Evolutionary conservation across 2,888 invertebrate species (phyloP).

Genomic region (Eristalis tenax): DNA sequence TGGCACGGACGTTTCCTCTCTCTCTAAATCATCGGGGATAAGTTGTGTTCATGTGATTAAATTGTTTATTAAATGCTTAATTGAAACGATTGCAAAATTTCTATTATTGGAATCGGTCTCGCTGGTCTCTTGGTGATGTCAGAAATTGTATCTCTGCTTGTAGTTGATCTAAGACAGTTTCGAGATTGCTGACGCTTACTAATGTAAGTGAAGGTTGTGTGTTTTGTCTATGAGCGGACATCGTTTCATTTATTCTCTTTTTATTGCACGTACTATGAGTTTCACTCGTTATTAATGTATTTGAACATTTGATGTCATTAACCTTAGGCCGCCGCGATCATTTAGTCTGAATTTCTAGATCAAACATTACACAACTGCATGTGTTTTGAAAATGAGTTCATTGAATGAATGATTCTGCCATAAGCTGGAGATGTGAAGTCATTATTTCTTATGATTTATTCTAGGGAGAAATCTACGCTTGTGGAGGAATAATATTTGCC

Average conservation of each 20-base stretch:
- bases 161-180: not conserved
- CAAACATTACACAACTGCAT: not conserved
- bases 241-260: not conserved
- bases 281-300: not conserved
- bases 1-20: conserved; percentile 21
- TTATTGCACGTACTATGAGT: not conserved
- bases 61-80: conserved; percentile 46
- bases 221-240: not conserved
- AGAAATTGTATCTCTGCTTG: conserved; percentile 21
- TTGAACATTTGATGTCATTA: not conserved
- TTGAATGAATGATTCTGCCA: not conserved
- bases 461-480: not conserved
- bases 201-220: not conserved
- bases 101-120: conserved; percentile 21
- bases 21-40: conserved; percentile 12
- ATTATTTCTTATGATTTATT: not conserved
- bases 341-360: not conserved
- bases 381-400: not conserved
- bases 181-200: not conserved
- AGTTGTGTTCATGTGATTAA: conserved; percentile 22
- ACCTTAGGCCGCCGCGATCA: not conserved
- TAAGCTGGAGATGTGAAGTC: not conserved
- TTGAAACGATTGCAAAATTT: conserved; percentile 42
- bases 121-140: conserved; percentile 45
- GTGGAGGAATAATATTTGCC: not conserved